Conservation (phyloP, 2,888 invertebrate genomes). For the Terebella lapidaria region DNA sequence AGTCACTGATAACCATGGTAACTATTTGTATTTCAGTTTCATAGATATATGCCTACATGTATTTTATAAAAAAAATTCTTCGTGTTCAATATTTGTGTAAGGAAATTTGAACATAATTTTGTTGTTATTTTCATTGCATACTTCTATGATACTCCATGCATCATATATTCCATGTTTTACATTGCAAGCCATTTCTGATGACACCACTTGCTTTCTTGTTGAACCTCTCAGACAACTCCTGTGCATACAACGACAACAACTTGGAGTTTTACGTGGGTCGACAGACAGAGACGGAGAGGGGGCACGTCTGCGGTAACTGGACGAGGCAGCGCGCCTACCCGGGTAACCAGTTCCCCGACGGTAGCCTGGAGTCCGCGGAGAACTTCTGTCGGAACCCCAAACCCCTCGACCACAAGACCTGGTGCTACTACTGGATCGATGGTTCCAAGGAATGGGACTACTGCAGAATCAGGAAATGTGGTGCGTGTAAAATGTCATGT, state of each 20-base stretch:
- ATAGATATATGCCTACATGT: no score
- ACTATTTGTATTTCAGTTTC: no score
- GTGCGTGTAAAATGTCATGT: constrained; percentile 17
- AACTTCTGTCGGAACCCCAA: constrained; percentile 26
- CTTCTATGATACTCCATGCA: no score
- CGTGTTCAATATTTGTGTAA: no score
- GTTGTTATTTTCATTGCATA: no score
- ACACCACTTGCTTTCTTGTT: not conserved
- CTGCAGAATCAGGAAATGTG: constrained; percentile 17
- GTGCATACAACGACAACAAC: constrained; percentile 22
- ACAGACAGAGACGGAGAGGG: constrained; percentile 9
- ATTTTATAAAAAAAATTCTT: no score
- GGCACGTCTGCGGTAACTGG: constrained; percentile 20
- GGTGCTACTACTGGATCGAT: constrained; percentile 20
- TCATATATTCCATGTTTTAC: not conserved
- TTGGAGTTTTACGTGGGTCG: constrained; percentile 18
- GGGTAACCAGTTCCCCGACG: constrained; percentile 18
- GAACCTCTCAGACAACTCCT: constrained; percentile 18
- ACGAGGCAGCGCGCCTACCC: constrained; percentile 19
- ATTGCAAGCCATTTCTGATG: not conserved
- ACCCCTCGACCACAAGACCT: constrained; percentile 13
- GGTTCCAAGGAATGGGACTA: constrained; percentile 16
- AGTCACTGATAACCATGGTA: no score
- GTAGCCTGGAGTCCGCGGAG: constrained; percentile 7
- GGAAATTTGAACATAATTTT: no score